Conservation (phyloP, 2,797 vertebrate genomes). For the Parauchenoglanis punctatus region DNA sequence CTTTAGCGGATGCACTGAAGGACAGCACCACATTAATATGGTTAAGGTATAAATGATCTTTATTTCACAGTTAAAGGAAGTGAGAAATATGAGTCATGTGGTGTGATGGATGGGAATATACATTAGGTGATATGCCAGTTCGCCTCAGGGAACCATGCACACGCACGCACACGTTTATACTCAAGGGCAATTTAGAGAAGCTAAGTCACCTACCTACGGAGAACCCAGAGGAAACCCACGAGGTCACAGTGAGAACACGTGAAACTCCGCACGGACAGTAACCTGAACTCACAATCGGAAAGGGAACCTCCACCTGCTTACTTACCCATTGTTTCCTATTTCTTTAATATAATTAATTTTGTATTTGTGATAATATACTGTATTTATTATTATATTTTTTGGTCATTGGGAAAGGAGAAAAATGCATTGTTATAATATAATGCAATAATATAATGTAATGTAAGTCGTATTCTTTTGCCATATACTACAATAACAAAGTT, state of each 20-base stretch:
- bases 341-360: too few relatives aligned
- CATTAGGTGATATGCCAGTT: not conserved
- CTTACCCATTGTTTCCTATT: not conserved
- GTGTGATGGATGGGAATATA: not conserved
- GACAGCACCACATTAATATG: conserved; percentile 75
- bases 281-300: not conserved
- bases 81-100: not conserved
- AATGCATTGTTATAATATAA: too few relatives aligned
- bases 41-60: conserved; percentile 77
- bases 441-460: too few relatives aligned
- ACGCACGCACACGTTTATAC: not conserved
- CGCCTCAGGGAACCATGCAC: not conserved
- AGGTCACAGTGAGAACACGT: not conserved
- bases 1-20: conserved; percentile 77
- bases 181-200: not conserved
- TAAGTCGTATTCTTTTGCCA: not conserved
- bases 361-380: not conserved
- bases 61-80: not conserved
- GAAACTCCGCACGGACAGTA: not conserved
- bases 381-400: not conserved
- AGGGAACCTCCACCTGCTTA: not conserved
- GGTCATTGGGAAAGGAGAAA: not conserved
- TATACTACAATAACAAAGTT: not conserved
- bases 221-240: not conserved
- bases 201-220: not conserved